These are phyloP conservation scores for Lacerta bilineata DNA, from an alignment of 2,797 vertebrate genomes.

Conservation along the genomic window DNA sequence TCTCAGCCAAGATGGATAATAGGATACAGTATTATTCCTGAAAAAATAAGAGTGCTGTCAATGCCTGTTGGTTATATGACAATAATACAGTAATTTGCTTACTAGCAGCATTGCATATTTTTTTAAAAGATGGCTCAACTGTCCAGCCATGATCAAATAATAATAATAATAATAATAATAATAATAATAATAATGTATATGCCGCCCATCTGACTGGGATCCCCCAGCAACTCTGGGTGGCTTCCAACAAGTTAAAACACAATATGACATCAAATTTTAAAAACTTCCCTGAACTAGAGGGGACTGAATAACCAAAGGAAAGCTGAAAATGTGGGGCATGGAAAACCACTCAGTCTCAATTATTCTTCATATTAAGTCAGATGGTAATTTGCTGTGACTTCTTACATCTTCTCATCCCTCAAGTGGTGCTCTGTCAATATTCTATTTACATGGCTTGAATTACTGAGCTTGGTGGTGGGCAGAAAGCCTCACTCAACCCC, in stretches of 20 bases:
- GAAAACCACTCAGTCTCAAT: slow-evolving; percentile 35
- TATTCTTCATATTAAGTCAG: slow-evolving; percentile 42
- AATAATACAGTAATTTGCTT: slow-evolving; percentile 62
- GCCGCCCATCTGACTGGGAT: no score
- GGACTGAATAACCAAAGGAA: slow-evolving; percentile 46
- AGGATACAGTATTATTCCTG: slow-evolving; percentile 37
- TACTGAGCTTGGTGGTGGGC: slow-evolving; percentile 25
- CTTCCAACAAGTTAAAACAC: no score
- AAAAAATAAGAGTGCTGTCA: slow-evolving; percentile 40
- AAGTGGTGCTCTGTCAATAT: slow-evolving; percentile 40
- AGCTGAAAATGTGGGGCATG: slow-evolving; percentile 25
- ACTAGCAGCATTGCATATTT: slow-evolving; percentile 36
- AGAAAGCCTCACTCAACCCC: slow-evolving; percentile 37
- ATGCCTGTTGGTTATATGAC: slow-evolving; percentile 50
- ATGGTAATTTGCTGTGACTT: slow-evolving; percentile 48
- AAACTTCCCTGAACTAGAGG: slow-evolving; percentile 28
- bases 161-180: no score
- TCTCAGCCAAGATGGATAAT: slow-evolving; percentile 37
- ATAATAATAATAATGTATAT: no score
- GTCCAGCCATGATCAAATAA: slow-evolving; percentile 51
- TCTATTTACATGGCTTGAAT: slow-evolving; percentile 46
- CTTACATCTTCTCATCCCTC: slow-evolving; percentile 43
- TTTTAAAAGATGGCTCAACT: slow-evolving; percentile 45
- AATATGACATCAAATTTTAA: no score
- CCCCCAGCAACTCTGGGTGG: no score